Base-by-base conservation (phyloP, 2,888 invertebrate genomes). In the Minunthozetes semirufus region DNA sequence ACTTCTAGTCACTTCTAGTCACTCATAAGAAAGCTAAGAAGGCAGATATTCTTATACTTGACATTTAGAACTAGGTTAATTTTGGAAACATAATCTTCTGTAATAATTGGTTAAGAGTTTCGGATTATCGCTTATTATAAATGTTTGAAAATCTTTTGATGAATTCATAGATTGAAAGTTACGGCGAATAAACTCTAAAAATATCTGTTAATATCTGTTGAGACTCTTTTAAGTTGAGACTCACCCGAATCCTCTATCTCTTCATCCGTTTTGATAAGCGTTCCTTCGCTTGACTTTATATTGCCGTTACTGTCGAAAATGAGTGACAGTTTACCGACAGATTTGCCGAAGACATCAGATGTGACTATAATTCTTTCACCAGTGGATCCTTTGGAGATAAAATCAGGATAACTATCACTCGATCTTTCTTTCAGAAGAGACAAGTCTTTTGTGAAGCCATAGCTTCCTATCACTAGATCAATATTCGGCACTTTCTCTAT, bases 271-370 rank as follows among this genome's bases (percentile, higher is more conserved):
- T 63, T 25, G 11, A 63, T 63, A 6, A 63, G 61, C 3, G 33
- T 17, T 9, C 61, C 61, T 63, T 63, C 61, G 15, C 33, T 63
- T 13, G 61, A 63, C 33, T 63, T 63, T 29, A 63, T 63, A 5
- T 22, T 13, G 3, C 61, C 61, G 6, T n/a, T 9, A 1, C n/a
- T 27, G n/a, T 63, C 61, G 29, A 63, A 63, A 11, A 9, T 11
- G 13, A 63, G 8, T 15, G 61, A 29, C 13, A 63, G n/a, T 63
- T 33, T 63, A 13, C 61, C 61, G 33, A 63, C 25, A n/a, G 61
- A 63, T 29, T 29, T 27, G 17, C 61, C 61, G 17, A 63, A 63
- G 9, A 29, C 29, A 29, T 63, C 61, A 29, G 61, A 27, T 2
- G 61, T 63, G 15, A 15, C 61, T 9, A 63, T 25, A 29, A 63